These are phyloP conservation scores for Pocillopora damicornis DNA, from an alignment of 64 coral and sea anemone species.

Conservation along the genomic window DNA sequence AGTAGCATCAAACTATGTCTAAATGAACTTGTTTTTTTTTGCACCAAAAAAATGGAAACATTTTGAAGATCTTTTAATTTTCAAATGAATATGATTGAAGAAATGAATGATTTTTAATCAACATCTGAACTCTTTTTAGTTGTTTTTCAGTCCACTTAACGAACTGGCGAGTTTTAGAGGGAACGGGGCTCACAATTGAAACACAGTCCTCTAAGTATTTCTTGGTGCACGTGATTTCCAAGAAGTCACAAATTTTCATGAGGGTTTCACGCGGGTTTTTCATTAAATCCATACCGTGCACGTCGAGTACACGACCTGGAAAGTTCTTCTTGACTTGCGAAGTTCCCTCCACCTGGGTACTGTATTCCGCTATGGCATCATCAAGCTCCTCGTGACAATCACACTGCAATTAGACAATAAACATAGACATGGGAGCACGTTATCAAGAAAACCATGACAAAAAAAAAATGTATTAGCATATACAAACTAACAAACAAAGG, in stretches of 20 bases:
- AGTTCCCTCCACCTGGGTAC: not conserved
- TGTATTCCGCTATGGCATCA: not conserved
- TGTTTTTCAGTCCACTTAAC: slow-evolving; percentile 49
- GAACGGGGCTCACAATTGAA: slow-evolving; percentile 32
- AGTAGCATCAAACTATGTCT: too few species aligned
- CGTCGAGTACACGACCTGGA: slow-evolving; percentile 33
- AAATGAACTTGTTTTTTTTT: too few species aligned
- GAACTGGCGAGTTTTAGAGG: slow-evolving; percentile 43
- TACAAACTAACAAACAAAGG: too few species aligned
- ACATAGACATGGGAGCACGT: too few species aligned
- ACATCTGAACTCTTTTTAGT: not conserved
- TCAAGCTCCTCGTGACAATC: not conserved
- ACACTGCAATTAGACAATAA: not conserved
- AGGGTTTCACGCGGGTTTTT: slow-evolving; percentile 10
- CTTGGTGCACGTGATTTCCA: slow-evolving; percentile 43
- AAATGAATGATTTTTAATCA: not conserved
- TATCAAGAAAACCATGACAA: too few species aligned
- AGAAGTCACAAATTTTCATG: slow-evolving; percentile 48
- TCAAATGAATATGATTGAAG: not conserved
- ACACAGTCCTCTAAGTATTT: slow-evolving; percentile 60
- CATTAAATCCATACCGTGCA: slow-evolving; percentile 49
- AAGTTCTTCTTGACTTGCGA: not conserved
- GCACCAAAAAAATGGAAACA: too few species aligned
- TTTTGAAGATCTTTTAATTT: not conserved
- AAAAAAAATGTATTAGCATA: too few species aligned